Base-by-base conservation (phyloP, 2,113 vertebrate species). In the Hucho hucho region DNA sequence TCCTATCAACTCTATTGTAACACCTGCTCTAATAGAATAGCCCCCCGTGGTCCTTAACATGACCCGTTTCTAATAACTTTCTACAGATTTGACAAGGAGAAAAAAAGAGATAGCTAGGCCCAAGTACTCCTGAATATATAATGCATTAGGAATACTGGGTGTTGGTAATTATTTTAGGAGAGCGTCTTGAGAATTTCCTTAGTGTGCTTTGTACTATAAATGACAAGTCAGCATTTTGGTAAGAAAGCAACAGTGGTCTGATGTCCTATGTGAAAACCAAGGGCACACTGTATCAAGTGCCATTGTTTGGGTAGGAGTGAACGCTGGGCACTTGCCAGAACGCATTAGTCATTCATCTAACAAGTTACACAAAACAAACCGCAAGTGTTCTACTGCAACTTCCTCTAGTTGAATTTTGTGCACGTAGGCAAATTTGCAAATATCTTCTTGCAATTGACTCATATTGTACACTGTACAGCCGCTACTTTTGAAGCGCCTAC, bases 291-390 rank as follows among this genome's bases (percentile, higher is more conserved):
- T 85, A 89, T 87, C 87, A 84, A 89, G 86, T 89, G 80, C 86
- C 78, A 87, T 86, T 90, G 86, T 90, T 91, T 88, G 87, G 86
- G 89, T 90, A 88, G 90, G 88, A 88, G 87, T 90, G 87, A 89
- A 91, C 89, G 79, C 78, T 86, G 82, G 79, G 90, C 86, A 88
- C 85, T 90, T 88, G 89, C 90, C 89, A 90, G 84, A 72, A 84
- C 85, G 79, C 87, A 89, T 86, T 87, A 90, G 88, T 89, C 87
- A 89, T 85, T 86, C 87, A 89, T 90, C 87, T 84, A 87, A 89
- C 88, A 89, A 85, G 87, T 87, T 88, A 84, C 83, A 87, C 89
- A 87, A 87, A 89, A 76, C 82, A 86, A 89, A 89, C 87, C 88
- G 79, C 86, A 89, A 87, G 89, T 84, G 84, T 86, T 81, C 83